These are phyloP conservation scores for Notothenia coriiceps DNA, from an alignment of 2,113 vertebrate genomes.

Conservation along the genomic window DNA sequence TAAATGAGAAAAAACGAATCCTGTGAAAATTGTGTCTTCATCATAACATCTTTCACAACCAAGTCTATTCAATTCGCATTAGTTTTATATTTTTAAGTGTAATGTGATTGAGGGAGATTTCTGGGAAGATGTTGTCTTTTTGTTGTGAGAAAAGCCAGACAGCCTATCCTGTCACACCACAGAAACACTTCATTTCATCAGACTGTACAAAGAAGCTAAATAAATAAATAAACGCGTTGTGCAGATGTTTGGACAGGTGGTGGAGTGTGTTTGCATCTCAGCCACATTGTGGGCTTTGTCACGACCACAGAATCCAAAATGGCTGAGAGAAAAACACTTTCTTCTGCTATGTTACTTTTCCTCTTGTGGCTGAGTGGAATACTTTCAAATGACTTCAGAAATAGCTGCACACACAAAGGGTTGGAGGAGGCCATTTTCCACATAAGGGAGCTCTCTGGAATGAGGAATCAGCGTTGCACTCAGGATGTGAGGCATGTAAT, in stretches of 20 bases:
- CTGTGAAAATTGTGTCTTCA: background rate
- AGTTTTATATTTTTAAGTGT: constrained; percentile 4
- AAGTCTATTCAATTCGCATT: background rate
- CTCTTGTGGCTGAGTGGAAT: constrained; percentile 47
- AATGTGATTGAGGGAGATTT: background rate
- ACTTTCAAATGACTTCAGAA: constrained; percentile 65
- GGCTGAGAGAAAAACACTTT: constrained; percentile 38
- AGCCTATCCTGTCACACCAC: constrained; percentile 6
- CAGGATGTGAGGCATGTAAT: constrained; percentile 57
- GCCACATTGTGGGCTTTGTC: constrained; percentile 51
- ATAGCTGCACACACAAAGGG: constrained; percentile 25
- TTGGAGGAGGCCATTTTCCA: constrained; percentile 61
- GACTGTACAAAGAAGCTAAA: constrained; percentile 34
- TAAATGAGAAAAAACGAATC: background rate
- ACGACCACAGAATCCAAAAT: constrained; percentile 56
- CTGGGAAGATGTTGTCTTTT: background rate
- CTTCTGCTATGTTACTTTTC: constrained; percentile 42
- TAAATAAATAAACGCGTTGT: constrained; percentile 52
- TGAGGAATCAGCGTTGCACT: constrained; percentile 44
- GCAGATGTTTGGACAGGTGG: constrained; percentile 80
- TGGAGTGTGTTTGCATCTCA: constrained; percentile 38
- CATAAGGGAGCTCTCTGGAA: constrained; percentile 29
- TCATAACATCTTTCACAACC: background rate
- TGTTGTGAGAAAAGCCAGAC: constrained; percentile 22
- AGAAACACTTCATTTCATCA: constrained; percentile 17